Evolutionary conservation across 2,797 vertebrate species (phyloP).

Genomic region (Petrocephalus schoutedeni): DNA sequence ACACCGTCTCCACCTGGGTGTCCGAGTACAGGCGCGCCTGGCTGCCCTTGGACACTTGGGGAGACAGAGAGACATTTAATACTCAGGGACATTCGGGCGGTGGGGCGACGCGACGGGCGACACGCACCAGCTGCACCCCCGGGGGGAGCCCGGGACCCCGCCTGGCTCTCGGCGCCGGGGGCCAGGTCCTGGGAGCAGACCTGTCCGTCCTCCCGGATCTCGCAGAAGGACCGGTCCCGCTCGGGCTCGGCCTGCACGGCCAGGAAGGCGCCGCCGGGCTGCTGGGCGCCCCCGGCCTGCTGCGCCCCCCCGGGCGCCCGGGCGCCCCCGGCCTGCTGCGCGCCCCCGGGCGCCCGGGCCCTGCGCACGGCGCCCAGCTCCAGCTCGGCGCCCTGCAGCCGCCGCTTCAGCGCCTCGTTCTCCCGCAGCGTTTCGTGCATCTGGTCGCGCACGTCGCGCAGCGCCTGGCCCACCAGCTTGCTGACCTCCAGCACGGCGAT

Average conservation of each 20-base stretch:
- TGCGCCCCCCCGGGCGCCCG: background rate
- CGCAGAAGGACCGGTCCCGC: slow-evolving; percentile 27
- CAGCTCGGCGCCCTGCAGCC: slow-evolving; percentile 33
- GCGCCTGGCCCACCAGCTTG: slow-evolving; percentile 40
- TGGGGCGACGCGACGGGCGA: too few species aligned
- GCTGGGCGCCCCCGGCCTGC: background rate
- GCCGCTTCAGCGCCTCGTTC: slow-evolving; percentile 39
- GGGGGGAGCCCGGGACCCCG: background rate
- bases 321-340: background rate
- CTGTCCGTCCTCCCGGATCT: slow-evolving; percentile 35
- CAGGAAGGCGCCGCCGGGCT: background rate
- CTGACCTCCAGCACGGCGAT: slow-evolving; percentile 46
- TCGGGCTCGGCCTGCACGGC: background rate
- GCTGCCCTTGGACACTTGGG: slow-evolving; percentile 24
- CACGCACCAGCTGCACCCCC: slow-evolving; percentile 13
- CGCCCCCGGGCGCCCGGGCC: background rate
- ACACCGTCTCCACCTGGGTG: slow-evolving; percentile 22
- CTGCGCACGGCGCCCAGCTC: slow-evolving; percentile 30
- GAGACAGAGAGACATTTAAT: background rate
- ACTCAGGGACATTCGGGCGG: background rate
- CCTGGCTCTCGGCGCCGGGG: slow-evolving; percentile 15
- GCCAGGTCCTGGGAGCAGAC: slow-evolving; percentile 35
- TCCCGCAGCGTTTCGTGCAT: slow-evolving; percentile 45
- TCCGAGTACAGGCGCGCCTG: slow-evolving; percentile 10
- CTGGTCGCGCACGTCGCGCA: slow-evolving; percentile 40